Conservation (phyloP, 2,113 vertebrate genomes). For the Noctilio leporinus region DNA sequence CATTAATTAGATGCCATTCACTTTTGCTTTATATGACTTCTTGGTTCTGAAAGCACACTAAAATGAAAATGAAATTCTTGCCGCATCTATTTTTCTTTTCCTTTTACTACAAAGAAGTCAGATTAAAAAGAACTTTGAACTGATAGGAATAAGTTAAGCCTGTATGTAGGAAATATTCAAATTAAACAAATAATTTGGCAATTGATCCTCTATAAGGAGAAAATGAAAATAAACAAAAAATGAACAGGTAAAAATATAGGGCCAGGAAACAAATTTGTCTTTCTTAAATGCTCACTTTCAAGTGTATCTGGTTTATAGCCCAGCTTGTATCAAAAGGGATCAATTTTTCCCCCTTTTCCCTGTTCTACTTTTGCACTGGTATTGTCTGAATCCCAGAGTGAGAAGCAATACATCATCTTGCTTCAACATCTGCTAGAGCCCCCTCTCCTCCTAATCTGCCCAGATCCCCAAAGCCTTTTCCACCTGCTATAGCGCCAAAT, state of each 20-base stretch:
- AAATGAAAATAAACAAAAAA: not conserved
- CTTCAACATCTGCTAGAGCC: slow-evolving; percentile 87
- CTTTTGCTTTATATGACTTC: not conserved
- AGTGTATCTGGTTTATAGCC: slow-evolving; percentile 75
- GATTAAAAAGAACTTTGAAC: slow-evolving; percentile 25
- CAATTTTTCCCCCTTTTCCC: slow-evolving; percentile 76
- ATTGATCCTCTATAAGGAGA: slow-evolving; percentile 27
- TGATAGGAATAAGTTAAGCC: slow-evolving; percentile 65
- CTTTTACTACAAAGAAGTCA: slow-evolving; percentile 34
- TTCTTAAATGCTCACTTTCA: slow-evolving; percentile 76
- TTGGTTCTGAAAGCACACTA: not conserved
- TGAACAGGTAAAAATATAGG: slow-evolving; percentile 50
- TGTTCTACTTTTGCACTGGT: slow-evolving; percentile 80
- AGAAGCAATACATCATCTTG: slow-evolving; percentile 85
- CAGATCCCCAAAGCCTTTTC: slow-evolving; percentile 86
- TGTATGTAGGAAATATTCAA: slow-evolving; percentile 53
- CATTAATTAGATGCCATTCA: slow-evolving; percentile 5
- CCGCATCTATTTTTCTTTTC: not conserved
- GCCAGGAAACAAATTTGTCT: slow-evolving; percentile 72
- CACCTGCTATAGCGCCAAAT: slow-evolving; percentile 84
- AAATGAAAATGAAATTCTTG: not conserved
- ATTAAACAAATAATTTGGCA: slow-evolving; percentile 67
- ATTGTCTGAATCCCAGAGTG: slow-evolving; percentile 86
- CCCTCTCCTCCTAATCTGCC: slow-evolving; percentile 84
- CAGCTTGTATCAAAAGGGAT: slow-evolving; percentile 78